Conservation (phyloP, 2,113 vertebrate species). For the Hypomesus transpacificus region DNA sequence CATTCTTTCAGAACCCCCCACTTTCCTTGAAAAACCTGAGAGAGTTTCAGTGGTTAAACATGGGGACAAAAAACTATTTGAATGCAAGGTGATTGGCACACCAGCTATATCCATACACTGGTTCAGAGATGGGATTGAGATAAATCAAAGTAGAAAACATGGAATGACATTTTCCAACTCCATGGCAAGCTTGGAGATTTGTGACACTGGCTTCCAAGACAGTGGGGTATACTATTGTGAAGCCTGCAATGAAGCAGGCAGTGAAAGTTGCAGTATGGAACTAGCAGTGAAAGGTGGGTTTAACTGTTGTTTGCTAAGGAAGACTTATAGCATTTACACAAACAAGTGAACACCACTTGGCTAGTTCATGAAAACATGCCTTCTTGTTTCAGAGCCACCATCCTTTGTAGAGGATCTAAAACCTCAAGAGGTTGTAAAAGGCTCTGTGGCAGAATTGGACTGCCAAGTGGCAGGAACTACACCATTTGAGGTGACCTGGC, state of each 20-base stretch:
- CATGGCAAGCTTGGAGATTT: constrained; percentile 78
- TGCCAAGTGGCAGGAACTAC: constrained; percentile 81
- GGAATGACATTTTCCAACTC: constrained; percentile 76
- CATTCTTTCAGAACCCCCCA: constrained; percentile 78
- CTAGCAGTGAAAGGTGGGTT: constrained; percentile 89
- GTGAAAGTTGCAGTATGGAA: constrained; percentile 82
- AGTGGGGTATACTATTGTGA: constrained; percentile 85
- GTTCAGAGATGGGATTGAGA: constrained; percentile 84
- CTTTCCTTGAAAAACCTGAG: constrained; percentile 84
- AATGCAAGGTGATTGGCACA: constrained; percentile 82
- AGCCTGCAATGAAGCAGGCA: constrained; percentile 83
- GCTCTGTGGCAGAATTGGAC: constrained; percentile 75
- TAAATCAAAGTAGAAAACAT: constrained; percentile 75
- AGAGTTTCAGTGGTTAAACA: constrained; percentile 77
- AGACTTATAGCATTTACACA: neutral
- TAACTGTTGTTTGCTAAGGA: neutral
- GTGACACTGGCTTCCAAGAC: constrained; percentile 72
- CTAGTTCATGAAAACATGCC: neutral
- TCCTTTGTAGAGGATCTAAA: constrained; percentile 76
- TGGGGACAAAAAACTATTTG: constrained; percentile 79
- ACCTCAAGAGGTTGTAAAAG: constrained; percentile 78
- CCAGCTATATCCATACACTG: constrained; percentile 82
- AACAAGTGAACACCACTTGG: neutral
- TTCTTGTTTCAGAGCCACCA: constrained; percentile 80
- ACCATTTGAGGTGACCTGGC: constrained; percentile 84